phyloP scores from a whole-genome alignment of 2,797 vertebrate genomes.

The Tympanoctomys barrerae region DNA sequence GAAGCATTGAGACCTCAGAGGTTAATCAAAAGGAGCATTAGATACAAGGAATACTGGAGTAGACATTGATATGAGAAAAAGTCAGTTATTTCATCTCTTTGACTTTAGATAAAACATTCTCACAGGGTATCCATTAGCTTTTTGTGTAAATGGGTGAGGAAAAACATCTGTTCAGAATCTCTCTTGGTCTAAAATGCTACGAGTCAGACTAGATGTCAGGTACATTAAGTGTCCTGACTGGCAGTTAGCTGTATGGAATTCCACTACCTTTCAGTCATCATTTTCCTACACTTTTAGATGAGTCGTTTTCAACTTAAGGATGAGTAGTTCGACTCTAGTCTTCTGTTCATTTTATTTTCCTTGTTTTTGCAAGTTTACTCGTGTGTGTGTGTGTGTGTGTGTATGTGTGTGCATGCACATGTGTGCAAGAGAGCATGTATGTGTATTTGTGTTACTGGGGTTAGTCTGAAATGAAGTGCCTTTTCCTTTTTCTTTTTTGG shows the following conservation, averaged over 20 bases:
- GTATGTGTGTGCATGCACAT: background rate
- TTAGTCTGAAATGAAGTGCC: background rate
- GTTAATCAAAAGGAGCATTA: background rate
- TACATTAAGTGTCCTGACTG: background rate
- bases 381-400: background rate
- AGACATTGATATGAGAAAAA: background rate
- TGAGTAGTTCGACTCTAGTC: background rate
- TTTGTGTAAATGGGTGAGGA: background rate
- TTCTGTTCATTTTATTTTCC: background rate
- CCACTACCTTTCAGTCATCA: background rate
- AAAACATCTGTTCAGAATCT: background rate
- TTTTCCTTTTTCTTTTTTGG: too few relatives aligned
- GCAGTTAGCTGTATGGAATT: background rate
- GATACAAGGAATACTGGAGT: background rate
- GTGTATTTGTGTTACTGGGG: background rate
- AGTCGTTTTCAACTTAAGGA: constrained; percentile 16
- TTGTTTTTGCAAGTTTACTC: background rate
- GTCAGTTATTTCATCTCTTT: background rate
- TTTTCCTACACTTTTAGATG: background rate
- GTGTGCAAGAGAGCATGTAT: background rate
- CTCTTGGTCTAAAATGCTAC: background rate
- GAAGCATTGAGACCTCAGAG: background rate
- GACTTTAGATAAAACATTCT: background rate
- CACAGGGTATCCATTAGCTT: background rate
- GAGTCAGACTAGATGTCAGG: background rate